Evolutionary conservation across 2,888 invertebrate species (phyloP).

Genomic region (Brenthis ino): DNA sequence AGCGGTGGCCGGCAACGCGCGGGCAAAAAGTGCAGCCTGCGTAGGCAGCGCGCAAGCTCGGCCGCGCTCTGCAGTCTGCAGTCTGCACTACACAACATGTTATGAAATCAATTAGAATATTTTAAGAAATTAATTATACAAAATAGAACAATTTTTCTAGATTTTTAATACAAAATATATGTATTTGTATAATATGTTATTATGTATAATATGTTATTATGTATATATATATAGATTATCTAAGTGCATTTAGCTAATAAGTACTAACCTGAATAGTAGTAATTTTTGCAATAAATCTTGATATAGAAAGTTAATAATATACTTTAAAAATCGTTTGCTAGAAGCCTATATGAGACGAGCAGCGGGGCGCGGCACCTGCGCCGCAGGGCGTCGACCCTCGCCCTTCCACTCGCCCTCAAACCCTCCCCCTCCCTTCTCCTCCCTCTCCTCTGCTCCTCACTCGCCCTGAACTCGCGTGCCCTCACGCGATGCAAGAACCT

Average conservation of each 20-base stretch:
- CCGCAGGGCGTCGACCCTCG: conserved; percentile 38
- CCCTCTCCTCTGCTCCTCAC: conserved; percentile 14
- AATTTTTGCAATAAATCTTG: no score
- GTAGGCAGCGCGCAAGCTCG: conserved; percentile 3
- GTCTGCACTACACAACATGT: background rate
- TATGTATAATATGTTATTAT: no score
- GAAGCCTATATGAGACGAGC: conserved; percentile 17
- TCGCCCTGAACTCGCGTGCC: conserved; percentile 22
- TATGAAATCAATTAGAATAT: no score
- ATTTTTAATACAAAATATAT: no score
- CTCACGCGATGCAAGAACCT: conserved; percentile 29
- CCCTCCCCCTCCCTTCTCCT: conserved; percentile 12
- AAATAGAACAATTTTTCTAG: no score
- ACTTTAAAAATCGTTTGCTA: conserved; percentile 1
- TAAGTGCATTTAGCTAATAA: no score
- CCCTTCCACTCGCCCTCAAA: conserved; percentile 16
- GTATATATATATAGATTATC: no score
- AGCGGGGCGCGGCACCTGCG: conserved; percentile 39
- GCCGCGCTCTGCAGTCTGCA: background rate
- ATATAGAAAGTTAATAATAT: no score
- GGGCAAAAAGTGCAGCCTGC: conserved; percentile 38
- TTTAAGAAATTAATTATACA: no score
- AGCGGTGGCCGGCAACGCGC: conserved; percentile 33
- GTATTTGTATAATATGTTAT: no score
- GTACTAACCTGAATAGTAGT: no score